Percentiles rank a stretch among this genome's conserved stretches.
Conservation (phyloP, 2,888 invertebrate genomes). For the Pristionchus arcanus region DNA sequence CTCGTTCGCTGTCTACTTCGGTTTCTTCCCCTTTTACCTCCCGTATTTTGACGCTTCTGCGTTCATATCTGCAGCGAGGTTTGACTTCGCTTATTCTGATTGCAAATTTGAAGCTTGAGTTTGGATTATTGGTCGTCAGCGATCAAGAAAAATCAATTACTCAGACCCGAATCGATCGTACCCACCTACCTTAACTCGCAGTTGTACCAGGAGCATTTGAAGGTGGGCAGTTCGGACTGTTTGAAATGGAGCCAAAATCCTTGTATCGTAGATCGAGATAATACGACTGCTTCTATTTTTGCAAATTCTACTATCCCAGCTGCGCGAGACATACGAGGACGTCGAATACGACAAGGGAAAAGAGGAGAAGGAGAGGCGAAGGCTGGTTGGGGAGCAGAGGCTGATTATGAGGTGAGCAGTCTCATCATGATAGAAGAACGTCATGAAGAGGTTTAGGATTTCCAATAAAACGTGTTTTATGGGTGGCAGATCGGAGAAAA, state of each 20-base stretch:
- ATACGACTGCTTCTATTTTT: too few species aligned
- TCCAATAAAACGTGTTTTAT: too few species aligned
- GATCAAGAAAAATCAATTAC: too few species aligned
- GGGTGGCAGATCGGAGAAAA: too few species aligned
- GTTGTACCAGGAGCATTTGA: neutral
- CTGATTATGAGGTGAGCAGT: neutral
- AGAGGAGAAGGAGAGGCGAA: neutral
- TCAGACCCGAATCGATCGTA: neutral
- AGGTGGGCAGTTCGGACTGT: neutral
- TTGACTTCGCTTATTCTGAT: too few species aligned
- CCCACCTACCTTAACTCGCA: neutral
- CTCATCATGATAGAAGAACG: too few species aligned
- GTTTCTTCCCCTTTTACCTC: slow-evolving; percentile 10
- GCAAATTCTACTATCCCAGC: neutral
- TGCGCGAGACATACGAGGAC: neutral
- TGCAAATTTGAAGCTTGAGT: too few species aligned
- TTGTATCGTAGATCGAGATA: too few species aligned
- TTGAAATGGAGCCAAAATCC: too few species aligned
- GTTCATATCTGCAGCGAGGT: neutral
- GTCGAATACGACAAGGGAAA: neutral
- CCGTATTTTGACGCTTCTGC: neutral
- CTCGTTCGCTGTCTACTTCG: slow-evolving; percentile 17
- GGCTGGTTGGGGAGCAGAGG: neutral
- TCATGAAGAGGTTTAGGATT: too few species aligned
- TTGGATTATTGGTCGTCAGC: too few species aligned